These are phyloP conservation scores for Actinia equina DNA, from an alignment of 64 coral and sea anemone species.

Conservation along the genomic window DNA sequence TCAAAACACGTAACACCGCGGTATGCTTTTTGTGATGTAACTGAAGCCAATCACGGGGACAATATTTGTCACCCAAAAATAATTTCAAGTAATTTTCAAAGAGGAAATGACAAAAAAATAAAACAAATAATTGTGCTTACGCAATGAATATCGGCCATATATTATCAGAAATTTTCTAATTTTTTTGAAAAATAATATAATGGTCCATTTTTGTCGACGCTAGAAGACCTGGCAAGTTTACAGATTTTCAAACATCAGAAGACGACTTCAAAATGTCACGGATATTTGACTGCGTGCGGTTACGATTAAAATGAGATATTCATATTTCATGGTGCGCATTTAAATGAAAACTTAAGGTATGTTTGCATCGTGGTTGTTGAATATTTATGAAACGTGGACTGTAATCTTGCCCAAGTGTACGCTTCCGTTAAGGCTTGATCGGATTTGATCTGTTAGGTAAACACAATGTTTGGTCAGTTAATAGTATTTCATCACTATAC, in stretches of 20 bases:
- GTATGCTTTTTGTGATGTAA: too few species aligned
- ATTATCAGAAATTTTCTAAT: too few species aligned
- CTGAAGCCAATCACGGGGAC: too few species aligned
- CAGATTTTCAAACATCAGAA: neutral
- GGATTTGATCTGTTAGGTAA: neutral
- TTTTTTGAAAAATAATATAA: neutral
- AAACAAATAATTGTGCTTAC: neutral
- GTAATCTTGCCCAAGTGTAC: neutral
- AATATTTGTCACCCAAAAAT: too few species aligned
- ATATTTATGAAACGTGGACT: constrained; percentile 4
- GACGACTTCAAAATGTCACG: neutral
- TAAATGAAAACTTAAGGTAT: constrained; percentile 3
- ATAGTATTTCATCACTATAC: neutral
- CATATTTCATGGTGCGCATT: neutral
- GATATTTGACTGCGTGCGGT: neutral
- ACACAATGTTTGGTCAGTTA: neutral
- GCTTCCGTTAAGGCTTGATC: neutral
- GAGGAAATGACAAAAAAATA: neutral
- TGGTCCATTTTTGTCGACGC: too few species aligned
- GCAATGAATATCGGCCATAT: neutral
- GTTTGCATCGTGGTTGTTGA: neutral
- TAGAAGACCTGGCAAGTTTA: too few species aligned
- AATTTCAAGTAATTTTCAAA: neutral
- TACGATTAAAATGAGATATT: neutral
- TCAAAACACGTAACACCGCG: neutral